A percentile compares a stretch with the other conserved stretches of the same genome.
Conservation (phyloP, 2,113 vertebrate genomes). For the Sphaerodactylus townsendi region DNA sequence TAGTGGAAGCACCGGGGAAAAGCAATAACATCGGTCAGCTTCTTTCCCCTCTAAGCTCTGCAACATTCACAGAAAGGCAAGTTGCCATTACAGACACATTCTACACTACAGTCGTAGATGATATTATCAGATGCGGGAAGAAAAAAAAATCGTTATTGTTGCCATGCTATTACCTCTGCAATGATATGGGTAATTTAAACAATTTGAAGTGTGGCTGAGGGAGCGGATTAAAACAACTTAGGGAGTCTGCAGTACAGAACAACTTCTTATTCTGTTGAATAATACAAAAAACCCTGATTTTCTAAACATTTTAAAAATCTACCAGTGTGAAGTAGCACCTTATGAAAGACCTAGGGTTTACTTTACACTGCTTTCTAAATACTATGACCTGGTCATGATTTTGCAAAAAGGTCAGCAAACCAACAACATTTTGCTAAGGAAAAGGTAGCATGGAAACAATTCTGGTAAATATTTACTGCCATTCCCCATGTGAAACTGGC, state of each 20-base stretch:
- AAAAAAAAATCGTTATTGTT: background rate
- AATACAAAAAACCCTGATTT: constrained; percentile 39
- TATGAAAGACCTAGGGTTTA: constrained; percentile 43
- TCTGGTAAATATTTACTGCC: constrained; percentile 30
- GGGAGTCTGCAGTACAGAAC: constrained; percentile 44
- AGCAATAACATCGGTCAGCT: background rate
- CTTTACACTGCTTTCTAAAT: constrained; percentile 21
- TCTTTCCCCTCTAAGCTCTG: background rate
- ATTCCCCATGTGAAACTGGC: constrained; percentile 25
- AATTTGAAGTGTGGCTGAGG: constrained; percentile 27
- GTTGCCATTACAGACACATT: background rate
- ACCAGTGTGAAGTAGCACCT: constrained; percentile 34
- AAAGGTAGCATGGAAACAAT: constrained; percentile 24
- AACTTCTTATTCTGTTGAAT: constrained; percentile 27
- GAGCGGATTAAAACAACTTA: constrained; percentile 48
- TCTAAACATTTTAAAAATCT: constrained; percentile 29
- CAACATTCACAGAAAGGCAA: constrained; percentile 38
- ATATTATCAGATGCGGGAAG: constrained; percentile 11
- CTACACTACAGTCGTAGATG: constrained; percentile 24
- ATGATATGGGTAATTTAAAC: constrained; percentile 25
- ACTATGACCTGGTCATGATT: constrained; percentile 38
- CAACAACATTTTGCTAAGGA: constrained; percentile 35
- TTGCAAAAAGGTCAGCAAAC: constrained; percentile 58
- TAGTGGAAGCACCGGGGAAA: constrained; percentile 33
- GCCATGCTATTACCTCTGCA: constrained; percentile 1